phyloP scores from a whole-genome alignment of 2,113 vertebrate species.

The Trachemys scripta region DNA sequence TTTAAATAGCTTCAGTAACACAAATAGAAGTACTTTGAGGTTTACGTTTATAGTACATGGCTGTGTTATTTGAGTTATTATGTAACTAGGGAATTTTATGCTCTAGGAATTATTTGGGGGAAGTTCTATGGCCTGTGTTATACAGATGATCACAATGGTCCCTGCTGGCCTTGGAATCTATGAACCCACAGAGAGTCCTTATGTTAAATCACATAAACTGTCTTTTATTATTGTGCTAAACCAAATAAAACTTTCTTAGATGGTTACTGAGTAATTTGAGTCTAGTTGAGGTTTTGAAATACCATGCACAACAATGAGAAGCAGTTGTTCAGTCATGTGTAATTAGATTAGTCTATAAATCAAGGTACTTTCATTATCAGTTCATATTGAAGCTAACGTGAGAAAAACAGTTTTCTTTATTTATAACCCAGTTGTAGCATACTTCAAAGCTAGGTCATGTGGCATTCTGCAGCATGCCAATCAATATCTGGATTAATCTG shows the following conservation, averaged over 20 bases:
- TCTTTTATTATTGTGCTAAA: constrained; percentile 12
- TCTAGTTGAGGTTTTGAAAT: constrained; percentile 37
- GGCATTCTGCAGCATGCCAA: constrained; percentile 46
- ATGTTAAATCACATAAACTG: neutral
- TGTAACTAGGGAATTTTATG: neutral
- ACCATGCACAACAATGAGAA: neutral
- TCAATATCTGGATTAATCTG: constrained; percentile 73
- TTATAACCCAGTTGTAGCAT: constrained; percentile 46
- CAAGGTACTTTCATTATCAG: neutral
- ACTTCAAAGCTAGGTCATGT: constrained; percentile 61
- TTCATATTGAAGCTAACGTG: neutral
- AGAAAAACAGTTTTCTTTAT: constrained; percentile 45
- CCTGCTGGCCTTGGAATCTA: neutral
- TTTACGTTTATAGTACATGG: neutral
- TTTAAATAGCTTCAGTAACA: neutral
- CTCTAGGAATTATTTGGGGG: neutral
- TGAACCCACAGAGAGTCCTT: neutral
- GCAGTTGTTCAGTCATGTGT: neutral
- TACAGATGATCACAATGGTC: neutral
- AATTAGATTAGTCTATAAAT: constrained; percentile 34
- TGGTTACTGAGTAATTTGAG: neutral
- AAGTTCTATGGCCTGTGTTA: neutral
- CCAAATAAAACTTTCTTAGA: neutral
- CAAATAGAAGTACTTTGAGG: neutral
- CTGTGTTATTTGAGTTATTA: neutral